A percentile compares a stretch with the other conserved stretches of the same genome.
Conservation (phyloP, 92 coral and sea anemone genomes). For the Siderastrea siderea region DNA sequence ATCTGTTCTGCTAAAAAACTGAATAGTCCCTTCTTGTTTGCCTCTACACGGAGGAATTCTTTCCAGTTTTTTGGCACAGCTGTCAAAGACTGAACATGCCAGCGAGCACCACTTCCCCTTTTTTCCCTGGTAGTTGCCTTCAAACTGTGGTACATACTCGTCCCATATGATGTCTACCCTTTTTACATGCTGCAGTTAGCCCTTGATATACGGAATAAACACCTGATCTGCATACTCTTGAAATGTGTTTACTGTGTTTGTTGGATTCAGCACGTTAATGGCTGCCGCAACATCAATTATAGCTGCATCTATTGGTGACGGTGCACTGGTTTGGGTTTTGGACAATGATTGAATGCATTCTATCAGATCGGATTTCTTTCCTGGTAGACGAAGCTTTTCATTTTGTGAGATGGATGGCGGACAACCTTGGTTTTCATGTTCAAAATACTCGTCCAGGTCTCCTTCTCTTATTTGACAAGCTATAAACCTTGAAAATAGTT, state of each 20-base stretch:
- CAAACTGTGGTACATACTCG: constrained; percentile 51
- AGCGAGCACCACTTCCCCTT: constrained; percentile 49
- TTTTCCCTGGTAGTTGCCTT: constrained; percentile 46
- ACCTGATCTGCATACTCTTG: too few species aligned
- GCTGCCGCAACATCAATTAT: too few species aligned
- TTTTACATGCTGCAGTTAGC: too few species aligned
- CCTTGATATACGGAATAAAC: too few species aligned
- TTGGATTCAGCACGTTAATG: too few species aligned
- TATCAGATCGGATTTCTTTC: background rate
- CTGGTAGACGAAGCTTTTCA: constrained; percentile 16
- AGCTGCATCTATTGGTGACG: too few species aligned
- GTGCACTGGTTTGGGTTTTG: too few species aligned
- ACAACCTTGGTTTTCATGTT: constrained; percentile 63
- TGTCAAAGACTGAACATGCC: constrained; percentile 47
- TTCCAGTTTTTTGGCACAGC: constrained; percentile 49
- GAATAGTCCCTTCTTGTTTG: constrained; percentile 45
- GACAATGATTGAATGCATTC: too few species aligned
- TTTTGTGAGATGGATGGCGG: constrained; percentile 52
- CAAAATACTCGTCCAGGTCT: constrained; percentile 62
- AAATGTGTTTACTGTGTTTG: too few species aligned
- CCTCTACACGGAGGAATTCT: constrained; percentile 37
- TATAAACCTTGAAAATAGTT: constrained; percentile 61
- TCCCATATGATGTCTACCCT: constrained; percentile 34
- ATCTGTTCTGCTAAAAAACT: constrained; percentile 10
- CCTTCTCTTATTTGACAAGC: constrained; percentile 69